Evolutionary conservation across 2,113 vertebrate genomes (phyloP).

Genomic region (Rhodinocichla rosea): DNA sequence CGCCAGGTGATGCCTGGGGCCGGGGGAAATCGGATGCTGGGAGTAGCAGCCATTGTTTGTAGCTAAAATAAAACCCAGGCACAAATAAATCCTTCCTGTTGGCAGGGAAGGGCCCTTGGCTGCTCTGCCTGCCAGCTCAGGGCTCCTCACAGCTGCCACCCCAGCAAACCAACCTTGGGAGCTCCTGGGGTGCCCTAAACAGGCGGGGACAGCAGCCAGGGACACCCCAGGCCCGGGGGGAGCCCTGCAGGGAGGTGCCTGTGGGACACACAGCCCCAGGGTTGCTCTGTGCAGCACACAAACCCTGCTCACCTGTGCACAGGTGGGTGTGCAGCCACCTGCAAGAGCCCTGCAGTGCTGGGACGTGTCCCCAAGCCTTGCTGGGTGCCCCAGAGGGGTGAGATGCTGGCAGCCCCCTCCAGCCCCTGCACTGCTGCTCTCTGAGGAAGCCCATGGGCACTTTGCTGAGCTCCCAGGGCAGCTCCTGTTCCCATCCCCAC

Average conservation of each 20-base stretch:
- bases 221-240: not conserved
- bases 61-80: slow-evolving; percentile 63
- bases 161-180: not conserved
- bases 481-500: not conserved
- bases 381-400: not conserved
- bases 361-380: accelerated
- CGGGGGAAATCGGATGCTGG: slow-evolving; percentile 1
- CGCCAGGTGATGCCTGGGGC: slow-evolving; percentile 40
- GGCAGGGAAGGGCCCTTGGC: slow-evolving; percentile 9
- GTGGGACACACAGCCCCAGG: not conserved
- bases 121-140: not conserved
- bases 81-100: slow-evolving; percentile 72
- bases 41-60: slow-evolving; percentile 57
- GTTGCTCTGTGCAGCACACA: not conserved
- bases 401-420: not conserved
- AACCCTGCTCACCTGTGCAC: accelerated
- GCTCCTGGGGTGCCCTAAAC: not conserved
- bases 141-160: not conserved
- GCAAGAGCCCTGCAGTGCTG: accelerated
- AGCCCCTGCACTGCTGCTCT: accelerated
- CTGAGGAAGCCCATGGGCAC: not conserved
- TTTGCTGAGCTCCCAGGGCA: not conserved
- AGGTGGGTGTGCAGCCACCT: not conserved
- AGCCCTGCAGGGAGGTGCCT: not conserved
- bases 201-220: not conserved